Evolutionary conservation across 2,888 invertebrate genomes (phyloP), one percentile per base, ranked within the genome.

Genomic region (Liposcelis brunnea): DNA sequence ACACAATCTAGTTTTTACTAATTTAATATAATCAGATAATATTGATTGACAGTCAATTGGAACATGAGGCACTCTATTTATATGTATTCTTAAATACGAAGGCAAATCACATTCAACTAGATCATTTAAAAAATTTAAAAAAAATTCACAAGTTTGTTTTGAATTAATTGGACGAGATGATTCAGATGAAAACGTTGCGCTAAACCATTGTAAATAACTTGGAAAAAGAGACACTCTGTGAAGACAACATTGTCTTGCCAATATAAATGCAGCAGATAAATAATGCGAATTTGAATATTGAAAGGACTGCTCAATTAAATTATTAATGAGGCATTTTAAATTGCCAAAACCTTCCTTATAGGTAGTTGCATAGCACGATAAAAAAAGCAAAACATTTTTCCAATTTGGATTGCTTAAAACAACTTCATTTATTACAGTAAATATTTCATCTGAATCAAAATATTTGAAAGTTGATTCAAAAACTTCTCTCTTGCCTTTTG

Each of bases 131-230:
- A n/a, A 14, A 5, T 16, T 14, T 6, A 40, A 19, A 21, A 40
- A 40, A 40, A 40, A 40, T 19, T 40, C n/a, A 14, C 19, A 16
- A 5, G 4, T 40, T 19, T 14, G 18, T 18, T 6, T 21, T 18
- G 40, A 19, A 19, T 40, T 40, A 5, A 40, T 12, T 6, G 40
- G 40, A 8, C 40, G 7, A 21, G 12, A n/a, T 12, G 40, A 40
- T 18, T 40, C 40, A 19, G 18, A 40, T 6, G 40, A 40, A 40
- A 40, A 40, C 6, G 40, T 40, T 11, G 40, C 6, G 7, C 19
- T 19, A 11, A 18, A 40, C 40, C 40, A 40, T 6, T 40, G 40
- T 18, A 40, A 40, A 11, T 40, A 40, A 19, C 19, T 40, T 19
- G 21, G 16, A 19, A 16, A 12, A 6, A 7, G 15, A 35, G 15